Base-by-base conservation (phyloP, 53 echinoderm and acorn worm species). In the Arbacia lixula region DNA sequence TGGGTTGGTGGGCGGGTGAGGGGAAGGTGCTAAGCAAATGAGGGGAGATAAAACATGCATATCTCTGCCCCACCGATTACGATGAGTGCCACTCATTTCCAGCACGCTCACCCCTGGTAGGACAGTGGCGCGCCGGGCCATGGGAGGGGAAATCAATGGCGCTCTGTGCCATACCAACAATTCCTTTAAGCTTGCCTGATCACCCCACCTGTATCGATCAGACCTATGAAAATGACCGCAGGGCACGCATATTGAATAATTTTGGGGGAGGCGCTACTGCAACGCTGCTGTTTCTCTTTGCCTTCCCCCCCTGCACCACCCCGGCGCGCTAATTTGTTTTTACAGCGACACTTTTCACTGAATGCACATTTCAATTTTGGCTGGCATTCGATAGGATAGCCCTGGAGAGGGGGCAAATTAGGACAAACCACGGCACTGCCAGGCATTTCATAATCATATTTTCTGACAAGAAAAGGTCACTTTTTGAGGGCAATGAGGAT, bases 171-270 rank as follows among this genome's bases (percentile, higher is more conserved):
- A 63, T 81, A 63, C 82, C 63, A 81, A 81, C 82, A 81, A 81
- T 81, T 81, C 60, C 64, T 81, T 81, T 81, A 81, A 81, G 82
- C 82, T 81, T 63, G 62, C 50, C 21, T 81, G 82, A 81, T 81
- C 82, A 81, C 26, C 41, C n/a, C 46, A 61, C 64, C 64, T 42
- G 82, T 63, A 81, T 81, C 64, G 82, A 81, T 81, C 50, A 32
- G 64, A 5, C 63, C 43, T 34, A 62, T 81, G 63, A 63, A 81
- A 81, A 81, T 81, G 82, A 63, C 82, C 64, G 52, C 42, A 52
- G 52, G 82, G 63, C 64, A 60, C 30, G 43, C 39, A 52, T 81
- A 81, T 81, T 63, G 82, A 81, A 61, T 74, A 74, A 74, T 74
- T 74, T 74, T 74, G 11, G 40, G n/a, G 69, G 69, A 53, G 74